Conservation (phyloP, 1,140 invertebrate genomes). For the Eumeta japonica region DNA sequence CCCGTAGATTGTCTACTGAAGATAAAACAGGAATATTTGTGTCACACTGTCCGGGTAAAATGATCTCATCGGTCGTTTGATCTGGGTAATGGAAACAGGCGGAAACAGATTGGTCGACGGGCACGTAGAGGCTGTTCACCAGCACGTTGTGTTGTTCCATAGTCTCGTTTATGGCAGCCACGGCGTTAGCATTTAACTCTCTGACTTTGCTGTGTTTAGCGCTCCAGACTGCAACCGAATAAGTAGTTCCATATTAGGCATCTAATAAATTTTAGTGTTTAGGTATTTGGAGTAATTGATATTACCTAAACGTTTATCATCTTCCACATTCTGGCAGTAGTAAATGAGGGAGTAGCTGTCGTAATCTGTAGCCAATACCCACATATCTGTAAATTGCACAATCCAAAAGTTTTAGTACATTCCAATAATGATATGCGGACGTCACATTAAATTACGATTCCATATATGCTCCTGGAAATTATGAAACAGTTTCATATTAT, state of each 20-base stretch:
- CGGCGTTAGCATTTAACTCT: slow-evolving; percentile 14
- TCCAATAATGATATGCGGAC: neutral
- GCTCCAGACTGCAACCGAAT: slow-evolving; percentile 42
- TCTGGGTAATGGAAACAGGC: slow-evolving; percentile 43
- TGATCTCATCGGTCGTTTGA: slow-evolving; percentile 17
- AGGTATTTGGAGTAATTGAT: neutral
- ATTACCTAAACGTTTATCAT: slow-evolving; percentile 30
- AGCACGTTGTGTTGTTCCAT: slow-evolving; percentile 24
- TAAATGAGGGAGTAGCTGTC: slow-evolving; percentile 35
- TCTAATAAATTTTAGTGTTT: too few relatives aligned
- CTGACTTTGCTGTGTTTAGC: slow-evolving; percentile 33
- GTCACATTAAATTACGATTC: too few relatives aligned
- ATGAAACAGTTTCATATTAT: neutral
- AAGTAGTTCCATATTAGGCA: too few relatives aligned
- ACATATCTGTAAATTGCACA: slow-evolving; percentile 27
- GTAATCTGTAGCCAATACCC: slow-evolving; percentile 40
- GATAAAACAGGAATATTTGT: slow-evolving; percentile 21
- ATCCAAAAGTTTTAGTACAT: too few relatives aligned
- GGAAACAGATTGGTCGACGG: slow-evolving; percentile 21
- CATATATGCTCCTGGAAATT: too few relatives aligned
- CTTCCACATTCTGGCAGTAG: slow-evolving; percentile 30
- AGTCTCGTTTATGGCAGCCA: slow-evolving; percentile 17
- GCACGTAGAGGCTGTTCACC: slow-evolving; percentile 21
- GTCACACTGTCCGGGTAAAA: slow-evolving; percentile 38
- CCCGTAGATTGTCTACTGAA: slow-evolving; percentile 20